Evolutionary conservation across 2,888 invertebrate genomes (phyloP), one percentile per base, ranked within the genome.

Genomic region (Tiliacea citrago): DNA sequence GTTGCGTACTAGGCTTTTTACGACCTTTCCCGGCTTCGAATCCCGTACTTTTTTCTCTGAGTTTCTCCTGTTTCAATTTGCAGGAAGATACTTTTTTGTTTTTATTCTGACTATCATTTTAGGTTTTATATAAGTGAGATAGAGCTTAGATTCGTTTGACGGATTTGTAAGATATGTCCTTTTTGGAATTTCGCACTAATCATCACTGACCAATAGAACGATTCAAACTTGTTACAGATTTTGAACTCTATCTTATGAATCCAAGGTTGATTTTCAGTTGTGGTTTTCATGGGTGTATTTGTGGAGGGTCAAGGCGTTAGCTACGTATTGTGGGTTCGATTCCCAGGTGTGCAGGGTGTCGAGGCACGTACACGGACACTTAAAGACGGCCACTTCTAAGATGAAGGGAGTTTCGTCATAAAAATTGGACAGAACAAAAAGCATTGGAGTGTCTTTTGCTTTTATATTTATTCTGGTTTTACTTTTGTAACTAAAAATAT

Each of bases 351-450:
- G 91, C 92, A 90, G 92, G 93, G 94, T 92, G 95, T 93, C 89
- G 93, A 90, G 91, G 91, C 95, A 95, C 95, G 96, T 96, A 94
- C 94, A 92, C 85, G 91, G 90, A 94, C 95, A 96, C 95, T 96
- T 96, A 96, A 94, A 95, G 94, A 93, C 93, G 92, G 93, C 91
- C 93, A 94, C 94, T 93, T 94, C 93, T 93, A 92, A 94, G 94
- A 95, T 94, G 95, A 94, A 96, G 96, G 96, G 96, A 95, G 94
- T 92, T 95, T 89, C 92, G 96, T 96, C 96, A 96, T 96, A 96
- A 96, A 96, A 96, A 95, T 95, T 93, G 95, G 95, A 93, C 93
- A 91, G 92, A 90, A 94, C 92, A 92, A 90, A 92, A 91, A 90
- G 88, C 82, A 85, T 81, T 88, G 83, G 92, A 92, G 91, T 86